These are phyloP conservation scores for Lithosia quadra DNA, from an alignment of 2,888 invertebrate species.

Conservation along the genomic window DNA sequence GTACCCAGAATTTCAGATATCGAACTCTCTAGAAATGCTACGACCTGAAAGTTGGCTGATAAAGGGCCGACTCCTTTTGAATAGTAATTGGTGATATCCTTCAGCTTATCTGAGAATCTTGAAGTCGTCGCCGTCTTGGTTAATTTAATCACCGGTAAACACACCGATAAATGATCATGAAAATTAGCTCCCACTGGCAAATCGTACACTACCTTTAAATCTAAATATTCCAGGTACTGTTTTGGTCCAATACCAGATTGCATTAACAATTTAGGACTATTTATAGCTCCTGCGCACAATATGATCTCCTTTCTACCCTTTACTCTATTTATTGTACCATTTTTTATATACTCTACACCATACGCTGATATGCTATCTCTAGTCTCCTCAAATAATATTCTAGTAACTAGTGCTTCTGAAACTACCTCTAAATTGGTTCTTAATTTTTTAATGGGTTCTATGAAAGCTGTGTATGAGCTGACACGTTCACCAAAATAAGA, in stretches of 20 bases:
- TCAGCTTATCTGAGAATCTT: constrained; percentile 76
- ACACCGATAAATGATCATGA: constrained; percentile 81
- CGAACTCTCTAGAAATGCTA: constrained; percentile 75
- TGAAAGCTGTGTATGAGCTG: constrained; percentile 78
- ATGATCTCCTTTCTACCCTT: constrained; percentile 75
- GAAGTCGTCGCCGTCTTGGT: constrained; percentile 71
- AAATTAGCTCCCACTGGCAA: constrained; percentile 81
- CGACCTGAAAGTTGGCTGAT: constrained; percentile 81
- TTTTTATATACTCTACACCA: constrained; percentile 76
- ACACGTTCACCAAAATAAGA: constrained; percentile 82
- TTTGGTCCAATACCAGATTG: constrained; percentile 80
- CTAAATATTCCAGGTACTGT: constrained; percentile 80
- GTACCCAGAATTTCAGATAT: constrained; percentile 76
- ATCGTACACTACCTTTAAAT: constrained; percentile 69
- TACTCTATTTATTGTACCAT: constrained; percentile 73
- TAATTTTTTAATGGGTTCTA: constrained; percentile 76
- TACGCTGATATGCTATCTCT: constrained; percentile 60
- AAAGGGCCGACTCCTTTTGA: constrained; percentile 76
- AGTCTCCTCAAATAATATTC: constrained; percentile 66
- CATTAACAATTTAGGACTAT: constrained; percentile 80
- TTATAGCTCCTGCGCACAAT: constrained; percentile 78
- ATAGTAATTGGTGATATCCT: constrained; percentile 78
- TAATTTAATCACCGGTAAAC: constrained; percentile 77
- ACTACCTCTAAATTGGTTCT: constrained; percentile 73
- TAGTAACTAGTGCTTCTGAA: constrained; percentile 79